phyloP scores from a whole-genome alignment of 2,113 vertebrate genomes.

The Meleagris gallopavo region DNA sequence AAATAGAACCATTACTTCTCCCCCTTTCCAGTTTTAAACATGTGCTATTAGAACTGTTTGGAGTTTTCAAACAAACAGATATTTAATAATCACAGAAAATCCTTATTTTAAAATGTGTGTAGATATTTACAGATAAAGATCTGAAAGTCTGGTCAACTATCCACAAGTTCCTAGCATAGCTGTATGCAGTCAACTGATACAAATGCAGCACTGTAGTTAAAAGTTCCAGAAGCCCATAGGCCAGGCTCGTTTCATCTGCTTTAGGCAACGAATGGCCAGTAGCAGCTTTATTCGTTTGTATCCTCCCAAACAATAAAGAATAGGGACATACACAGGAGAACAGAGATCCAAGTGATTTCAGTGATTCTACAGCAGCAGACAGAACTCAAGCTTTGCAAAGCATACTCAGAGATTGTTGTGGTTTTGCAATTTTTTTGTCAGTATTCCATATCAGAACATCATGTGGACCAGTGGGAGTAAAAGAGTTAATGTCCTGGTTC shows the following conservation, averaged over 20 bases:
- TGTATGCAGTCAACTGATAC: not conserved
- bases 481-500: too few species aligned
- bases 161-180: not conserved
- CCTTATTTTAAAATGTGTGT: not conserved
- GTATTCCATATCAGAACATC: too few species aligned
- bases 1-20: not conserved
- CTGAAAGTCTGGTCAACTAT: slow-evolving; percentile 22
- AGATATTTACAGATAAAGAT: slow-evolving; percentile 4
- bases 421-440: too few species aligned
- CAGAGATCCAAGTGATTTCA: not conserved
- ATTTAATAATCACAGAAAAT: not conserved
- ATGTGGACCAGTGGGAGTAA: too few species aligned
- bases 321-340: not conserved
- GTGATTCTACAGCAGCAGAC: not conserved
- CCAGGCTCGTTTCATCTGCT: not conserved
- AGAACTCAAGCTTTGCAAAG: not conserved
- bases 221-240: slow-evolving; percentile 5
- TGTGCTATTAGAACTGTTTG: not conserved
- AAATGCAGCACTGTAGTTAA: not conserved
- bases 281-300: not conserved
- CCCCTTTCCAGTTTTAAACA: not conserved
- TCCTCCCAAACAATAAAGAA: not conserved
- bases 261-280: not conserved
- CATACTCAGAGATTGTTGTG: not conserved
- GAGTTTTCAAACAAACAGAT: not conserved